Evolutionary conservation across 2,888 invertebrate species (phyloP).

Genomic region (Dryococelus australis): DNA sequence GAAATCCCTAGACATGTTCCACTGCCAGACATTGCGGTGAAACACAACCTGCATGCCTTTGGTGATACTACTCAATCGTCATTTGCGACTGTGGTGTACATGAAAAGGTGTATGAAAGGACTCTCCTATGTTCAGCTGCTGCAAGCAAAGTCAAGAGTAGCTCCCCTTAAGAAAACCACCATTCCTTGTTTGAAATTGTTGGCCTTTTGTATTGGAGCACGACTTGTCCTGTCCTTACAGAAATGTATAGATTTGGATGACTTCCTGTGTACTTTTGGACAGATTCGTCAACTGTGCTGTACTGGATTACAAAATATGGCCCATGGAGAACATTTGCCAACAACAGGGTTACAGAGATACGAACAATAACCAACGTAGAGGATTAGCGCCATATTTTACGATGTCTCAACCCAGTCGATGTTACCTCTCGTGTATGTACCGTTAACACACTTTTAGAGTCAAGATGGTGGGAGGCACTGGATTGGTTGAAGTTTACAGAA

Average conservation of each 20-base stretch:
- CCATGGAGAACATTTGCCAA: constrained; percentile 47
- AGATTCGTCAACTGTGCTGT: constrained; percentile 44
- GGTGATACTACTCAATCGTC: too few species aligned
- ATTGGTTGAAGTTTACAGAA: background rate
- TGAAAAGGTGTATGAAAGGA: background rate
- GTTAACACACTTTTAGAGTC: constrained; percentile 26
- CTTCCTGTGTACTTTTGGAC: constrained; percentile 38
- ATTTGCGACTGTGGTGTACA: too few species aligned
- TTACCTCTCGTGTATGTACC: constrained; percentile 46
- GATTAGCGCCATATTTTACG: constrained; percentile 48
- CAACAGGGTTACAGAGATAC: constrained; percentile 44
- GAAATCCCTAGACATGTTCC: background rate
- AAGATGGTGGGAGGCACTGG: constrained; percentile 46
- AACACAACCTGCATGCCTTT: background rate
- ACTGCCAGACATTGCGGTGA: background rate
- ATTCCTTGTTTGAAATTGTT: constrained; percentile 48
- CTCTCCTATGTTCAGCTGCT: constrained; percentile 38
- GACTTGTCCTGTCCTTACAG: constrained; percentile 6
- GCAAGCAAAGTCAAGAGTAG: constrained; percentile 43
- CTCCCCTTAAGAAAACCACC: constrained; percentile 41
- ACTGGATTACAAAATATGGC: constrained; percentile 44
- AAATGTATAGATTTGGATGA: background rate
- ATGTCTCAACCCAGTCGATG: constrained; percentile 46
- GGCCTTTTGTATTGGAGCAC: constrained; percentile 45
- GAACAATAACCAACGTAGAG: background rate